phyloP scores from a whole-genome alignment of 2,797 vertebrate genomes.

The Parotocinclus haroldoi region DNA sequence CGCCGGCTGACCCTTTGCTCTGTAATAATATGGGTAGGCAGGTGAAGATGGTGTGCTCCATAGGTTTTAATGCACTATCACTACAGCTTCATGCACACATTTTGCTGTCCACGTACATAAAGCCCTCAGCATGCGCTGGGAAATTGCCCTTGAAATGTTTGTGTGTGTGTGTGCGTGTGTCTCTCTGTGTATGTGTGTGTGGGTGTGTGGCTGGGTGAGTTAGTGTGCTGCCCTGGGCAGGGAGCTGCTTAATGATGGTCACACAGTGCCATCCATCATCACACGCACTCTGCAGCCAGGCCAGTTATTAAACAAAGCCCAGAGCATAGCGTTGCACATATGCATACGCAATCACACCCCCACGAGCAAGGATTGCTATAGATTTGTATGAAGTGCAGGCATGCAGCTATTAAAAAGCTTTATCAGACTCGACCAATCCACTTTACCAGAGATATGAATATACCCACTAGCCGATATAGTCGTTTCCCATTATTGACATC shows the following conservation, averaged over 20 bases:
- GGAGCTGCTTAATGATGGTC: conserved; percentile 50
- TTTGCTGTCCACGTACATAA: conserved; percentile 26
- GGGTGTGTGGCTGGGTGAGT: conserved; percentile 8
- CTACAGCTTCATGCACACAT: conserved; percentile 21
- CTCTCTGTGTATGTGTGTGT: conserved; percentile 4
- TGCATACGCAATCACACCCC: conserved; percentile 13
- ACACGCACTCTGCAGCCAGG: conserved; percentile 37
- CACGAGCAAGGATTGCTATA: conserved; percentile 21
- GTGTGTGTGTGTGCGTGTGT: conserved; percentile 21
- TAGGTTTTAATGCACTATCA: conserved; percentile 25
- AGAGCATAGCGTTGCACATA: conserved; percentile 24
- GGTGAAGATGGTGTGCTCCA: conserved; percentile 16
- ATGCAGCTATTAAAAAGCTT: conserved; percentile 16
- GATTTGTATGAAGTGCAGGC: conserved; percentile 23
- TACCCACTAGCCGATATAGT: conserved; percentile 2
- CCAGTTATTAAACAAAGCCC: conserved; percentile 51
- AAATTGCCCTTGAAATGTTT: conserved; percentile 46
- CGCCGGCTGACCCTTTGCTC: conserved; percentile 4
- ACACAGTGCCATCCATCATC: conserved; percentile 51
- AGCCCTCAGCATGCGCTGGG: conserved; percentile 21
- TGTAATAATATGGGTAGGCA: conserved; percentile 16
- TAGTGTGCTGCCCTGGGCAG: conserved; percentile 42
- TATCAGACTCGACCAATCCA: not conserved
- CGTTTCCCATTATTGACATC: too few species aligned
- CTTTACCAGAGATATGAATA: conserved; percentile 1